phyloP scores from a whole-genome alignment of 2,797 vertebrate genomes.

The Aldrovandia affinis region DNA sequence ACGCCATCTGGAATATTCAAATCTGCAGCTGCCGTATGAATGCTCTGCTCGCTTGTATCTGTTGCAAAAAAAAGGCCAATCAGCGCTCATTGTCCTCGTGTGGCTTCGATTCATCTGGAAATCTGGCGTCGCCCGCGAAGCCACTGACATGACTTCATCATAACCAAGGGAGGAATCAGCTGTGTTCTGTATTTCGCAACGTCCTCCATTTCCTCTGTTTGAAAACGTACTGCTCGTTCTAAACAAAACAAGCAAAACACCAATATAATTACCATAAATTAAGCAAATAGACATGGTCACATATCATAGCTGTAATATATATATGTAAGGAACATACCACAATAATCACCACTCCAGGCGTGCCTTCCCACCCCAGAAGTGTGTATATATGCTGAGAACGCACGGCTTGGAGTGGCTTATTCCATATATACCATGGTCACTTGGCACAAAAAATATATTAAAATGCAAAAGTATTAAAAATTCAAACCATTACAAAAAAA shows the following conservation, averaged over 20 bases:
- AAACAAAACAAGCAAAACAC: neutral
- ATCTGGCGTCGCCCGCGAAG: neutral
- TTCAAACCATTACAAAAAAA: no score
- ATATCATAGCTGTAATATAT: neutral
- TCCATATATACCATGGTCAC: no score
- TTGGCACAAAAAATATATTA: no score
- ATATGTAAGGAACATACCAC: no score
- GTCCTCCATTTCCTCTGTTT: conserved; percentile 7
- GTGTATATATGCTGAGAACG: no score
- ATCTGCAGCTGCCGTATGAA: conserved; percentile 40
- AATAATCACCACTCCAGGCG: no score
- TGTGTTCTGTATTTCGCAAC: neutral
- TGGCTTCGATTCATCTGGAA: conserved; percentile 8
- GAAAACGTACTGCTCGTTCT: neutral
- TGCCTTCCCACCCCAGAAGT: no score
- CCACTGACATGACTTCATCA: neutral
- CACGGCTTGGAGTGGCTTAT: no score
- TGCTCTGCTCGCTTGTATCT: conserved; percentile 26
- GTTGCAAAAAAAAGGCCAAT: conserved; percentile 29
- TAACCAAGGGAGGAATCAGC: neutral
- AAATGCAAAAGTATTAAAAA: no score
- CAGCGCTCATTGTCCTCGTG: conserved; percentile 33
- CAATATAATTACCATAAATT: neutral
- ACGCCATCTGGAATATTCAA: conserved; percentile 41
- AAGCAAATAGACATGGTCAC: neutral